Evolutionary conservation across 1,140 invertebrate species (phyloP), one percentile per base, ranked within the genome.

Genomic region (Bombus soroeensis): DNA sequence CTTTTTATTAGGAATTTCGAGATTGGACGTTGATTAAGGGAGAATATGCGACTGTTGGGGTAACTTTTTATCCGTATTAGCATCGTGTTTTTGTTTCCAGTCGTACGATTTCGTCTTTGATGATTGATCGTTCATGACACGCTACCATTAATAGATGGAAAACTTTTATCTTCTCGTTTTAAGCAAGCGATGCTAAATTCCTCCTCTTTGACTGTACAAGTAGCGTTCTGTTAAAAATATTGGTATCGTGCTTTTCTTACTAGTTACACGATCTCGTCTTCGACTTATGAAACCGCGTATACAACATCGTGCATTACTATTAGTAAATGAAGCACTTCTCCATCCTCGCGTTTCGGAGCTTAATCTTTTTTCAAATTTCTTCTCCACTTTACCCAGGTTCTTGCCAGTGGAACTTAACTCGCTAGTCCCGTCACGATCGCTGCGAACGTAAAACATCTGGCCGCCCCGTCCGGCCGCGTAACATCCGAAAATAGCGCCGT

Each of bases 361-460:
- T 22, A 8, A 53, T 22, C 18, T 22, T 66, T 66, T 18, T 18
- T n/a, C 18, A 53, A 53, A 53, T 53, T 53, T 39, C 34, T 39
- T 6, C 18, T 12, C 32, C 13, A 2, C 25, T 28, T 1, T 8
- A 15, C 1, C 13, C 15, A 59, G 59, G 15, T 13, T 47, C 15
- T 9, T 2, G 28, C 77, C 13, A 12, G 32, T 6, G 34, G 18
- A 68, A 25, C 25, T 41, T 68, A 13, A 62, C 47, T 83, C 73
- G 39, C n/a, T 6, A 70, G 43, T 41, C 43, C 28, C 73, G 73
- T 83, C 74, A 78, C 74, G 81, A 77, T 57, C 81, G 62, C 6
- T 18, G 73, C 43, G 83, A 85, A 72, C 53, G 66, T 72, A 37
- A 79, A 84, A 85, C 83, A 85, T 85, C 83, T 85, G 83, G 83